Evolutionary conservation across 2,113 vertebrate species (phyloP).

Genomic region (Argyrosomus japonicus): DNA sequence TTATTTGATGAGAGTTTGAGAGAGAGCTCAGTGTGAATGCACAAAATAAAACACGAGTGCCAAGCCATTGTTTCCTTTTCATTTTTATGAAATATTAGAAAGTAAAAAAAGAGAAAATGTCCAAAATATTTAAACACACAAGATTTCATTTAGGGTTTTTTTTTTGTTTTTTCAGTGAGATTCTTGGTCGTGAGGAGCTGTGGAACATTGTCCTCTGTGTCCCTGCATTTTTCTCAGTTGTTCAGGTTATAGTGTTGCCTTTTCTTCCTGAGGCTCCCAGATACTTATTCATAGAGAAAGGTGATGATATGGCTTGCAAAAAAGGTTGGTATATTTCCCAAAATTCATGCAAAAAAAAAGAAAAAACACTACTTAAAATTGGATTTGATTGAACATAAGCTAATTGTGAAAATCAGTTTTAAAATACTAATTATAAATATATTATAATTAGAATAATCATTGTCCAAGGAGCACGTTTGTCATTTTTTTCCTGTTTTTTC

Average conservation of each 20-base stretch:
- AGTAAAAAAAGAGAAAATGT: not conserved
- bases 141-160: not conserved
- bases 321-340: slow-evolving; percentile 72
- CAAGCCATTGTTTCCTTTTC: not conserved
- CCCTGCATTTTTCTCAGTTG: slow-evolving; percentile 66
- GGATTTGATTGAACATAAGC: no score
- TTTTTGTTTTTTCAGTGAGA: slow-evolving; percentile 70
- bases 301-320: slow-evolving; percentile 71
- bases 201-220: slow-evolving; percentile 82
- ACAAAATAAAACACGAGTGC: not conserved
- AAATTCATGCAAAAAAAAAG: no score
- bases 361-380: no score
- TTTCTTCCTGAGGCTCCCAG: slow-evolving; percentile 83
- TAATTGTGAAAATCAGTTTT: no score
- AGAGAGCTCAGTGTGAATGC: not conserved
- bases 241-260: slow-evolving; percentile 75
- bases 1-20: not conserved
- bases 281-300: slow-evolving; percentile 84
- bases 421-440: not conserved
- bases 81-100: not conserved
- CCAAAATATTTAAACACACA: not conserved
- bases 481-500: not conserved
- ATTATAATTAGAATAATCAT: no score
- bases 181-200: slow-evolving; percentile 77
- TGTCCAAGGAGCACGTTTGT: not conserved